Evolutionary conservation across 2,888 invertebrate species (phyloP).

Genomic region (Spisula subtruncata): DNA sequence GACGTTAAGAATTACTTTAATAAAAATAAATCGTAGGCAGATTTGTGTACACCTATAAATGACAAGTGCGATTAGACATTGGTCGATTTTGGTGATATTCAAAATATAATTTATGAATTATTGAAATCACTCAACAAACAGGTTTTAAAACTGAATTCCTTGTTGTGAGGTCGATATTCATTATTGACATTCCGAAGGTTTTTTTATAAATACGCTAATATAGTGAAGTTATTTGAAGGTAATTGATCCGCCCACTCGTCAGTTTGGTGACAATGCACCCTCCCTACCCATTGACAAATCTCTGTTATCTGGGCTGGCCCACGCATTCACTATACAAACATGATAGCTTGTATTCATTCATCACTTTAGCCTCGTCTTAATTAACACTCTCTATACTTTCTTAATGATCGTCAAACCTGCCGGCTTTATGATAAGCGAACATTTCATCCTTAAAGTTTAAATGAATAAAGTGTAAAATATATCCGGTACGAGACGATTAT

Average conservation of each 20-base stretch:
- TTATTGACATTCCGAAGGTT: not conserved
- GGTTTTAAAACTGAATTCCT: not conserved
- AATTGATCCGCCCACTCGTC: not conserved
- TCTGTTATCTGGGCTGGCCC: not conserved
- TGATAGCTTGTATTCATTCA: not conserved
- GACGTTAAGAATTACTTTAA: not conserved
- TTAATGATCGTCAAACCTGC: no score
- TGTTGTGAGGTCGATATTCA: not conserved
- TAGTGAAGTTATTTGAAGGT: not conserved
- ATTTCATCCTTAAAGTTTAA: no score
- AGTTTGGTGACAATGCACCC: not conserved
- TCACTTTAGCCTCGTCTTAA: not conserved
- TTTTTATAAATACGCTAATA: slow-evolving; percentile 22
- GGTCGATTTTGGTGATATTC: not conserved
- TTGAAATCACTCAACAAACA: not conserved
- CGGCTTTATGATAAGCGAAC: no score
- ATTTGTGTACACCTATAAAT: not conserved
- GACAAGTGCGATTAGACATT: not conserved
- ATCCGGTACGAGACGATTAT: no score
- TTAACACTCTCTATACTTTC: not conserved
- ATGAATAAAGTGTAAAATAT: no score
- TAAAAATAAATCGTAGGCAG: not conserved
- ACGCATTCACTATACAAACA: slow-evolving; percentile 11
- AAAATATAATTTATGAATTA: not conserved
- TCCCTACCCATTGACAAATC: not conserved